Evolutionary conservation across 2,797 vertebrate genomes (phyloP).

Genomic region (Pseudopleuronectes americanus): DNA sequence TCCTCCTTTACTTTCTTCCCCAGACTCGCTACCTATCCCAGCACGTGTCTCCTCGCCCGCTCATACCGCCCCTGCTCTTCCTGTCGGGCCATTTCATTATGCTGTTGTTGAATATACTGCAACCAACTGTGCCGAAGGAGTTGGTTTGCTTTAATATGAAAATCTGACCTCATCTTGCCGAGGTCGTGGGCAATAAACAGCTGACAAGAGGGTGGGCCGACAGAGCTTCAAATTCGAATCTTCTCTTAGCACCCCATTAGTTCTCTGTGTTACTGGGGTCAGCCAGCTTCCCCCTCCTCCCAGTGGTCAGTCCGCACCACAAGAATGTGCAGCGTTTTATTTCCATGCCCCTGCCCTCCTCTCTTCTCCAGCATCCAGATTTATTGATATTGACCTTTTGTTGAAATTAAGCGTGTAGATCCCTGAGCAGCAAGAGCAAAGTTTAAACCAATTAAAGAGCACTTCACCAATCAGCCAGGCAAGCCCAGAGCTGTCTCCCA

Average conservation of each 20-base stretch:
- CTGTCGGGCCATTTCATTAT: slow-evolving; percentile 77
- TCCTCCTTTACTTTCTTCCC: too few relatives aligned
- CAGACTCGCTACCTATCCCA: slow-evolving; percentile 24
- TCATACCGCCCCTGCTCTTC: slow-evolving; percentile 38
- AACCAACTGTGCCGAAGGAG: slow-evolving; percentile 78
- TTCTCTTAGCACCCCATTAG: slow-evolving; percentile 76
- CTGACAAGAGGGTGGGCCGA: slow-evolving; percentile 78
- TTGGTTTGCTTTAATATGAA: slow-evolving; percentile 85
- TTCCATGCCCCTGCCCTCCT: slow-evolving; percentile 51
- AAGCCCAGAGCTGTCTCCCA: slow-evolving; percentile 68
- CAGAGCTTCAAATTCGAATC: slow-evolving; percentile 83
- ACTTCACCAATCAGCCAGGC: slow-evolving; percentile 79
- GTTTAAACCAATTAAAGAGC: slow-evolving; percentile 89
- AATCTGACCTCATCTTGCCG: slow-evolving; percentile 84
- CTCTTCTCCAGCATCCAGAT: slow-evolving; percentile 72
- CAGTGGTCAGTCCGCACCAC: slow-evolving; percentile 64
- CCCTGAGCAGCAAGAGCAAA: slow-evolving; percentile 83
- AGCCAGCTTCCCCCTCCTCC: slow-evolving; percentile 66
- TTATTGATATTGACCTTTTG: slow-evolving; percentile 89
- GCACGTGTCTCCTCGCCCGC: slow-evolving; percentile 46
- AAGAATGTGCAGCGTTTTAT: slow-evolving; percentile 58
- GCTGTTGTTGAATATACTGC: slow-evolving; percentile 80
- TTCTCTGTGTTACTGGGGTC: slow-evolving; percentile 72
- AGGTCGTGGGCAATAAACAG: slow-evolving; percentile 86
- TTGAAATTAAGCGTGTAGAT: slow-evolving; percentile 85